A percentile compares a stretch with the other conserved stretches of the same genome.
phyloP scores from a whole-genome alignment of 1,140 invertebrate genomes.

The Sycophila sp. region DNA sequence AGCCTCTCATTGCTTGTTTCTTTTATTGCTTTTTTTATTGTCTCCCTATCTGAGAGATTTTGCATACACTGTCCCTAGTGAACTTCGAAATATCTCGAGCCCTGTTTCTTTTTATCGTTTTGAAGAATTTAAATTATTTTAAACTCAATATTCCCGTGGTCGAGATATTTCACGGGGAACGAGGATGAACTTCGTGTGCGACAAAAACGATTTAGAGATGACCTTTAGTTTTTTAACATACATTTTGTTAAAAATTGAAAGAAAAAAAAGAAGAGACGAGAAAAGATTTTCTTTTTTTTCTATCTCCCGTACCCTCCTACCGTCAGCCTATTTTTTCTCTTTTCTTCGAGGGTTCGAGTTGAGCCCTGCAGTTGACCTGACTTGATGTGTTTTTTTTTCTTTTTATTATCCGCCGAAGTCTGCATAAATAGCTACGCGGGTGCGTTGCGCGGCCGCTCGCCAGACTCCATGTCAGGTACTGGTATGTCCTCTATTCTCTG shows the following conservation, averaged over 20 bases:
- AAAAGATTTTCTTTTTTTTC: neutral
- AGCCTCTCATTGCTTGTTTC: slow-evolving; percentile 43
- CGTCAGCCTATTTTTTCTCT: slow-evolving; percentile 7
- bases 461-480: slow-evolving; percentile 80
- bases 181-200: too few relatives aligned
- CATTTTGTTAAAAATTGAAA: too few relatives aligned
- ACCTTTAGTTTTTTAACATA: too few relatives aligned
- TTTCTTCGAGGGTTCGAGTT: slow-evolving; percentile 17
- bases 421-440: slow-evolving; percentile 79
- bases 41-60: neutral
- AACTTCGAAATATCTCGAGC: slow-evolving; percentile 30
- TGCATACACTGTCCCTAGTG: slow-evolving; percentile 7
- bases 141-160: too few relatives aligned
- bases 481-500: slow-evolving; percentile 64
- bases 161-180: too few relatives aligned
- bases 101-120: too few relatives aligned
- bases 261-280: slow-evolving; percentile 17
- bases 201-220: too few relatives aligned
- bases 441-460: slow-evolving; percentile 77
- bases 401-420: slow-evolving; percentile 67
- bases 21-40: slow-evolving; percentile 47
- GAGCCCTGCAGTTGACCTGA: slow-evolving; percentile 41
- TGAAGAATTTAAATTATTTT: too few relatives aligned
- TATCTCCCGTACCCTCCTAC: too few relatives aligned
- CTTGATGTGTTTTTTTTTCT: slow-evolving; percentile 66